These are phyloP conservation scores for Darevskia mixta DNA, from an alignment of 2,797 vertebrate species.

Conservation along the genomic window DNA sequence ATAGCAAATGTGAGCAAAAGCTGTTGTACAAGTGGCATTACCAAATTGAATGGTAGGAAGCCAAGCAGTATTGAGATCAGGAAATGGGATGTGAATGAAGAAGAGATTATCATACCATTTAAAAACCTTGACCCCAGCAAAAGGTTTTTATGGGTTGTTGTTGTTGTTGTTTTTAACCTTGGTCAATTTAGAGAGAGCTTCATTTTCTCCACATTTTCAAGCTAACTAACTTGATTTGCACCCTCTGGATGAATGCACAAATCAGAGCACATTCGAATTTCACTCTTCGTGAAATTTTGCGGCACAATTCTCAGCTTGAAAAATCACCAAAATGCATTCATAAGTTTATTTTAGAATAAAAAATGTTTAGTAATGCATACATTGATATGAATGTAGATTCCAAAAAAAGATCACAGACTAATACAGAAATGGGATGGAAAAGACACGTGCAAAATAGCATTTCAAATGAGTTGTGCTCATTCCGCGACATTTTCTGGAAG, in stretches of 20 bases:
- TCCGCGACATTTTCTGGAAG: slow-evolving; percentile 45
- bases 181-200: slow-evolving; percentile 31
- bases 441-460: background rate
- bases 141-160: slow-evolving; percentile 5
- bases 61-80: slow-evolving; percentile 66
- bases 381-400: too few species aligned
- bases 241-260: too few species aligned
- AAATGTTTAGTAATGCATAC: too few species aligned
- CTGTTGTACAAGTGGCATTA: slow-evolving; percentile 58
- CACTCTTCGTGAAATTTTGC: background rate
- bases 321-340: too few species aligned
- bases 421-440: too few species aligned
- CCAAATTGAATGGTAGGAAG: slow-evolving; percentile 74
- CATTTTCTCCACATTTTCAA: slow-evolving; percentile 54
- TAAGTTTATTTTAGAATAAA: too few species aligned
- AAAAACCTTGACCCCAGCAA: slow-evolving; percentile 63
- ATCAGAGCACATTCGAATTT: background rate
- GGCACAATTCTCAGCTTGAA: background rate
- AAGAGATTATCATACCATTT: slow-evolving; percentile 61
- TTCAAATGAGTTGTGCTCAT: slow-evolving; percentile 19
- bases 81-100: slow-evolving; percentile 68
- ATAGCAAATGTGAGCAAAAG: slow-evolving; percentile 64
- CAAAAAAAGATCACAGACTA: too few species aligned
- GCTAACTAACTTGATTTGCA: slow-evolving; percentile 38
- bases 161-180: slow-evolving; percentile 35